Percentiles rank a stretch among this genome's conserved stretches.
Evolutionary conservation across 2,888 invertebrate species (phyloP).

Genomic region (Metopia argyrocephala): DNA sequence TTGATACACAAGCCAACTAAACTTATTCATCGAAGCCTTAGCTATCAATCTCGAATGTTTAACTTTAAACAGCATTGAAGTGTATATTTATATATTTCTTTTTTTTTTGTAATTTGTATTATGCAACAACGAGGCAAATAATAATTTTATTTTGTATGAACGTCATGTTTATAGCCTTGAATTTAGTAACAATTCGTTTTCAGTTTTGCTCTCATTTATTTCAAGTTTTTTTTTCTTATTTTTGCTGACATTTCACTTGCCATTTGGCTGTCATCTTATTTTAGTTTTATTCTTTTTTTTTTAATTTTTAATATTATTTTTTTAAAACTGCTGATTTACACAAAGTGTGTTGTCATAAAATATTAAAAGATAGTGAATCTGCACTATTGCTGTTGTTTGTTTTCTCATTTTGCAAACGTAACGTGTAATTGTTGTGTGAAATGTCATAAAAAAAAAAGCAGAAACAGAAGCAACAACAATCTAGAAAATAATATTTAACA

Average conservation of each 20-base stretch:
- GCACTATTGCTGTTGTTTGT: not conserved
- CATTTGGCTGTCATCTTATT: conserved; percentile 16
- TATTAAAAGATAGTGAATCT: conserved; percentile 12
- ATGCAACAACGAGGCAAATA: no score
- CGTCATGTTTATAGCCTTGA: conserved; percentile 14
- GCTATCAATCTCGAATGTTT: no score
- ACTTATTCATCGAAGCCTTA: no score
- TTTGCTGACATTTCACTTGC: not conserved
- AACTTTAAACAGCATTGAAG: no score
- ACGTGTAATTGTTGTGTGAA: conserved; percentile 48
- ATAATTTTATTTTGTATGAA: not conserved
- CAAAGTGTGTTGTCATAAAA: conserved; percentile 44
- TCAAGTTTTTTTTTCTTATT: not conserved
- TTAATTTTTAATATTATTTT: not conserved
- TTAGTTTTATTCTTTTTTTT: not conserved
- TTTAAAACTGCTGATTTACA: conserved; percentile 50
- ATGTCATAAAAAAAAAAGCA: conserved; percentile 24
- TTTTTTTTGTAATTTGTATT: no score
- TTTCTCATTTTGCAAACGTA: conserved; percentile 32
- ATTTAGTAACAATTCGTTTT: not conserved
- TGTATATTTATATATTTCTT: no score
- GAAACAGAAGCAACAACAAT: not conserved
- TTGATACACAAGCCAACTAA: no score
- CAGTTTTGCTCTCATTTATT: no score
- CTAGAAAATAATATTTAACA: not conserved